These are phyloP conservation scores for Scaptodrosophila lebanonensis DNA, from an alignment of 1,140 invertebrate genomes.

Conservation along the genomic window DNA sequence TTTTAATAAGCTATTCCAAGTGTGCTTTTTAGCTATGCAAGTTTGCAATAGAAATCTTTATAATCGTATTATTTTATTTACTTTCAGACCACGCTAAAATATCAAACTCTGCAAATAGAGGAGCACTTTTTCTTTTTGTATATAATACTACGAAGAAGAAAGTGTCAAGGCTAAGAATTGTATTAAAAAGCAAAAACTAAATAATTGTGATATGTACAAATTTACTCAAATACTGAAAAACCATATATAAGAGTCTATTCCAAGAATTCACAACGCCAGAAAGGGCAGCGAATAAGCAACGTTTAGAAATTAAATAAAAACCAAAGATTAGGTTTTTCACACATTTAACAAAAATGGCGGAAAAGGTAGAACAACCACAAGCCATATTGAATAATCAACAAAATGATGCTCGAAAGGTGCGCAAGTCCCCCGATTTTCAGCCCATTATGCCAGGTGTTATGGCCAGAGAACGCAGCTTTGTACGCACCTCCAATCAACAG, in stretches of 20 bases:
- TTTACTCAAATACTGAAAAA: conserved; percentile 70
- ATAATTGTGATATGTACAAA: conserved; percentile 73
- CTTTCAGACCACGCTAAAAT: conserved; percentile 58
- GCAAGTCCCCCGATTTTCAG: conserved; percentile 72
- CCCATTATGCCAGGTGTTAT: conserved; percentile 78
- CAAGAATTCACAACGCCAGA: conserved; percentile 27
- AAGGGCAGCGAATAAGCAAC: conserved; percentile 29
- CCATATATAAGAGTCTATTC: conserved; percentile 47
- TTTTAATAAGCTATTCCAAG: too few species aligned
- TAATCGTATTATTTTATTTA: conserved; percentile 6
- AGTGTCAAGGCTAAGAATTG: conserved; percentile 34
- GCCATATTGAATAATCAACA: conserved; percentile 52
- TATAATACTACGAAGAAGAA: conserved; percentile 28
- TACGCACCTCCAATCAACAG: conserved; percentile 80
- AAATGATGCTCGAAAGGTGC: conserved; percentile 62
- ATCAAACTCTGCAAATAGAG: conserved; percentile 31
- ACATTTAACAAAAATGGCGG: conserved; percentile 55
- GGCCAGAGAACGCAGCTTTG: conserved; percentile 81
- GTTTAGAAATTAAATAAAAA: conserved; percentile 11
- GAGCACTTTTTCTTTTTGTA: conserved; percentile 24
- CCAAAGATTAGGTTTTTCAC: conserved; percentile 66
- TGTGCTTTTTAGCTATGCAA: neutral
- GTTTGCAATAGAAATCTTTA: conserved; percentile 3
- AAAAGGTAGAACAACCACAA: conserved; percentile 66
- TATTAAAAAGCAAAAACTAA: conserved; percentile 56